These are phyloP conservation scores for Zeus faber DNA, from an alignment of 2,113 vertebrate genomes.

Conservation along the genomic window DNA sequence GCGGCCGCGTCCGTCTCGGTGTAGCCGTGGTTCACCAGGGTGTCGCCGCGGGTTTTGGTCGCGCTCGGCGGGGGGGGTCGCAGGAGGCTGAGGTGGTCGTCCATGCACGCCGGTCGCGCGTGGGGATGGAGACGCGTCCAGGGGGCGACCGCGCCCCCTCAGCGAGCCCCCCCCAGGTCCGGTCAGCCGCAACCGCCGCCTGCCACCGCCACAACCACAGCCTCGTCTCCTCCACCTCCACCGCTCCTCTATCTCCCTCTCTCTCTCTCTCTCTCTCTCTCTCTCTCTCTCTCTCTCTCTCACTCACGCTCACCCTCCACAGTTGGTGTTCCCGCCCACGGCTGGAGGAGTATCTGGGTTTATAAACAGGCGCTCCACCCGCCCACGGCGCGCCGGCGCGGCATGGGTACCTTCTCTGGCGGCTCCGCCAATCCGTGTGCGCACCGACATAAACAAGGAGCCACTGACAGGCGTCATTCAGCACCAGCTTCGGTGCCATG, in stretches of 20 bases:
- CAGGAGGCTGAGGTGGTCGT: conserved; percentile 90
- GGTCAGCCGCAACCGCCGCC: conserved; percentile 72
- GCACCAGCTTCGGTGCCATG: conserved; percentile 47
- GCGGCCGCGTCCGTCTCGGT: conserved; percentile 76
- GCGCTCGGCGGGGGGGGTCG: conserved; percentile 83
- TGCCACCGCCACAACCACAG: conserved; percentile 35
- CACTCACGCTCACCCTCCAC: conserved; percentile 54
- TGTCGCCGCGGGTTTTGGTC: conserved; percentile 72
- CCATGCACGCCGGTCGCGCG: conserved; percentile 85
- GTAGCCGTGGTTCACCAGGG: conserved; percentile 84
- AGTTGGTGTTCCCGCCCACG: conserved; percentile 71
- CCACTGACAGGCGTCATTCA: conserved; percentile 66
- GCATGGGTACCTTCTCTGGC: conserved; percentile 42
- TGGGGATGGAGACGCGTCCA: conserved; percentile 68
- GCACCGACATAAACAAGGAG: conserved; percentile 57
- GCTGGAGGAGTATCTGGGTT: conserved; percentile 53
- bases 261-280: conserved; percentile 27
- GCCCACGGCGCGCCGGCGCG: conserved; percentile 59
- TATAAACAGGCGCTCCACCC: conserved; percentile 72
- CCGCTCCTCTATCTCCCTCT: conserved; percentile 35
- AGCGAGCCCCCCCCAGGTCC: conserved; percentile 70
- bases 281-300: conserved; percentile 49
- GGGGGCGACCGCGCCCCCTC: conserved; percentile 73
- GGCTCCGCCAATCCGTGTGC: conserved; percentile 64
- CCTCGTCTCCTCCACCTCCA: conserved; percentile 38